Base-by-base conservation (phyloP, 2,888 invertebrate genomes). In the Fissipunctia ypsillon region DNA sequence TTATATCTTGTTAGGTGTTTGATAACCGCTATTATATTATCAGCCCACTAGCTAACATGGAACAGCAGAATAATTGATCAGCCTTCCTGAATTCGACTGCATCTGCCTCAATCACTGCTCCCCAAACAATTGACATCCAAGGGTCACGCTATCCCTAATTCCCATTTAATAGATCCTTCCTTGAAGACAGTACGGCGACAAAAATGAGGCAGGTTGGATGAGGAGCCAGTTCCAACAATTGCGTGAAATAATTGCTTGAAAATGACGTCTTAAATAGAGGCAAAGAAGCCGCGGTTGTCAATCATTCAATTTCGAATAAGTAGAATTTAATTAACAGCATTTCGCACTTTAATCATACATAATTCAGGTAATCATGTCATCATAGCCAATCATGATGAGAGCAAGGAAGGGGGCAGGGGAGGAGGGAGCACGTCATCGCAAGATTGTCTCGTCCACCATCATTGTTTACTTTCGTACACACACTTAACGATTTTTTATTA, bases 281-380 rank as follows among this genome's bases (percentile, higher is more conserved):
- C 69, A 31, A 64, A 76, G 52, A 41, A 31, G 41, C 65, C 28
- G 41, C 48, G 6, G n/a, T 56, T 54, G 61, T 63, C 48, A 52
- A 66, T 76, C 61, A 75, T 63, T 80, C 48, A 75, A 81, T 81
- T 75, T 63, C 54, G 35, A 60, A 48, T 28, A n/a, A n/a, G n/a
- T n/a, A 52, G 50, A 63, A n/a, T n/a, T n/a, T n/a, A n/a, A n/a
- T n/a, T n/a, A 57, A 48, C 45, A 31, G 25, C 35, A 48, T 69
- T 69, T 65, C 22, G 72, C 61, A 10, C 16, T 57, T 79, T 78
- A 66, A 83, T 83, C 25, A 54, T 56, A 66, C 10, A 67, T 83
- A 72, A 83, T 80, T 60, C 59, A 31, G 43, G 78, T 63, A 80
- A 83, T 80, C 73, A 69, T 66, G 71, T 56, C 82, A 81, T 79